phyloP scores from a whole-genome alignment of 2,797 vertebrate species.

The Lemur catta region DNA sequence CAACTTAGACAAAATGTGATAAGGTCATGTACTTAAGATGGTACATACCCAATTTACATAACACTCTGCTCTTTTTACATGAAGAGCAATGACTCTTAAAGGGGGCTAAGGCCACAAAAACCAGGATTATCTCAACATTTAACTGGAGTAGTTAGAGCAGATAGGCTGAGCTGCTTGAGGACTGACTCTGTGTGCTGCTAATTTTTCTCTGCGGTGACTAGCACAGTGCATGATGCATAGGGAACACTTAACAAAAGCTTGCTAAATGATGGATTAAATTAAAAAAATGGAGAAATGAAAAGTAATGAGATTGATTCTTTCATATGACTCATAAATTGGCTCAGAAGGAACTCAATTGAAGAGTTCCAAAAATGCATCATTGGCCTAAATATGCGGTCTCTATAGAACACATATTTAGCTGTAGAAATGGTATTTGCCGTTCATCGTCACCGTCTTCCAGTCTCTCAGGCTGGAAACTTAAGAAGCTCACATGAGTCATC shows the following conservation, averaged over 20 bases:
- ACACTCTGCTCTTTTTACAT: not conserved
- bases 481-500: conserved; percentile 62
- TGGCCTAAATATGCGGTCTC: conserved; percentile 60
- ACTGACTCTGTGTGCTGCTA: not conserved
- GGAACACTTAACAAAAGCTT: conserved; percentile 15
- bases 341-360: conserved; percentile 11
- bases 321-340: conserved; percentile 74
- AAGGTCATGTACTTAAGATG: conserved; percentile 1
- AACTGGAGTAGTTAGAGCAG: not conserved
- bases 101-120: not conserved
- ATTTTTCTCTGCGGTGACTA: not conserved
- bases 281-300: conserved; percentile 53
- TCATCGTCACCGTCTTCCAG: conserved; percentile 30
- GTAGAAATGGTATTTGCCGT: conserved; percentile 29
- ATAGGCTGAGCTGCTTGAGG: not conserved
- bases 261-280: conserved; percentile 51
- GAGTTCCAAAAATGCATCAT: conserved; percentile 47
- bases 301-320: conserved; percentile 68
- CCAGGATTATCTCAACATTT: not conserved
- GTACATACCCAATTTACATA: not conserved
- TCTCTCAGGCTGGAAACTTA: conserved; percentile 29
- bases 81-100: not conserved
- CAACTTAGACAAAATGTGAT: conserved; percentile 33
- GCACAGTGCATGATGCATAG: not conserved
- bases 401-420: conserved; percentile 40